Conservation (phyloP, 2,888 invertebrate genomes). For the Caradrina clavipalpis region DNA sequence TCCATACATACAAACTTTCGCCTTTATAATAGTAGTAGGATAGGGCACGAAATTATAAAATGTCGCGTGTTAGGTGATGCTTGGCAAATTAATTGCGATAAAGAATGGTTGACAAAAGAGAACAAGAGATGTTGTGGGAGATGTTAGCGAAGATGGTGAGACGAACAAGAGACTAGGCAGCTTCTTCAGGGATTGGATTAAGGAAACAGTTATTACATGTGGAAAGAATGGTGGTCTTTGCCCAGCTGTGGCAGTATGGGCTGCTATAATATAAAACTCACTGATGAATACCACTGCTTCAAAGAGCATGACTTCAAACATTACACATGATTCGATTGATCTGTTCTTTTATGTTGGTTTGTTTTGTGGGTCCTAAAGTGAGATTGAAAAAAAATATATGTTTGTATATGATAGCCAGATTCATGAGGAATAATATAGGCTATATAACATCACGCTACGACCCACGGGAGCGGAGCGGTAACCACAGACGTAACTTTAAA, state of each 20-base stretch:
- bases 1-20: no score
- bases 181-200: background rate
- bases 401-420: no score
- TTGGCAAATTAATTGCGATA: background rate
- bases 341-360: no score
- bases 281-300: background rate
- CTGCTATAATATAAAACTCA: background rate
- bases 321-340: no score
- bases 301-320: no score
- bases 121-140: background rate
- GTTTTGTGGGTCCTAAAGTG: no score
- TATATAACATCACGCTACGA: no score
- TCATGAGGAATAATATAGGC: no score
- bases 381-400: no score
- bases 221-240: background rate
- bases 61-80: background rate
- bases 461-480: no score
- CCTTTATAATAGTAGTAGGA: no score
- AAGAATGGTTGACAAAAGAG: background rate
- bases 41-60: background rate
- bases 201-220: background rate
- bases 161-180: background rate
- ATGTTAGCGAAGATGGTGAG: background rate
- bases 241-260: accelerated
- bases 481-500: no score